Base-by-base conservation (phyloP, 92 coral and sea anemone genomes). In the Parazoanthus atlanticus region DNA sequence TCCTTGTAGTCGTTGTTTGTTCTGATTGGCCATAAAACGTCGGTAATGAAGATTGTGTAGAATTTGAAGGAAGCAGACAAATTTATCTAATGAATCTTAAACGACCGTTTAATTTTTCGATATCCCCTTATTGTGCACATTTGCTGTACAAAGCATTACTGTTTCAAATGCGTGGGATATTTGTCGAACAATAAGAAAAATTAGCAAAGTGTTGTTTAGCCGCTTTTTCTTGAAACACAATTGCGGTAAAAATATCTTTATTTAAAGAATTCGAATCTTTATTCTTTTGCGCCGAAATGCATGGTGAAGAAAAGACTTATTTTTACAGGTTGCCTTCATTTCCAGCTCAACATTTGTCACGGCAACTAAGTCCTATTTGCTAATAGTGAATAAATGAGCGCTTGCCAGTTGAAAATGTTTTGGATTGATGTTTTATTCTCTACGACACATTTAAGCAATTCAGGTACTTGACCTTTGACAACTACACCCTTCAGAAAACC, bases 1-100 rank as follows among this genome's bases (percentile, higher is more conserved):
- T 70, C 78, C 78, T 15, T 47, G 8, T 32, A 67, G 34, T 26
- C 10, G 12, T 16, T 16, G 23, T 17, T 29, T 6, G 33, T 29
- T 78, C n/a, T 78, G 67, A 49, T 46, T 84, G 36, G 46, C 67
- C 40, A 43, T 30, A 30, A 84, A 84, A 84, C 79, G 77, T 29
- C 87, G 15, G 43, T 41, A 13, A 47, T 9, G 41, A 49, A 79
- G 17, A 69, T 67, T 26, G 66, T 8, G 33, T 36, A 82, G 43
- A 78, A 29, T 69, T 64, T 38, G 66, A 69, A 41, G 58, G 38
- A 84, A 41, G 38, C 17, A 17, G 41, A 29, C 11, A 34, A 33
- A 31, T 26, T 84, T 38, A 15, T 19, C 16, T 69, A 49, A 70
- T 46, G 79, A 43, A 41, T 28, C 38, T 29, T 71, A 41, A 69